These are phyloP conservation scores for Suillia variegata DNA, from an alignment of 2,888 invertebrate genomes.

Conservation along the genomic window DNA sequence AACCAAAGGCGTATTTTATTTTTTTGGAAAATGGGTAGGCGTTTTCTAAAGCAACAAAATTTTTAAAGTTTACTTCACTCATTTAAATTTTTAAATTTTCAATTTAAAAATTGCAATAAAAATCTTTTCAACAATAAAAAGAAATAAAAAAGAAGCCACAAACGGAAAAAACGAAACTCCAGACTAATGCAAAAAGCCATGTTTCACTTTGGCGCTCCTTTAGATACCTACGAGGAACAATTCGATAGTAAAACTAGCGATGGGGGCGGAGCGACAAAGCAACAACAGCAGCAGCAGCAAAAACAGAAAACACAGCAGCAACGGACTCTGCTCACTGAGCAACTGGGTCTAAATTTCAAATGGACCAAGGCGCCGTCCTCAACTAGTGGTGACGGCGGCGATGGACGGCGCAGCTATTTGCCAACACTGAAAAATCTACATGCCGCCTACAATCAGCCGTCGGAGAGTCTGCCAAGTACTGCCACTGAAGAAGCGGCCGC, in stretches of 20 bases:
- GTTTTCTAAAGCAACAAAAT: neutral
- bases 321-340: neutral
- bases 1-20: too few species aligned
- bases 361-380: slow-evolving; percentile 1
- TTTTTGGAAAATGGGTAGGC: too few species aligned
- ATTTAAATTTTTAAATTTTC: slow-evolving; percentile 10
- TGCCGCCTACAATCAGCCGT: too few species aligned
- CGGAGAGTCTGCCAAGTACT: neutral
- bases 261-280: neutral
- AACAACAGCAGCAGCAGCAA: neutral
- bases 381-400: slow-evolving; percentile 10
- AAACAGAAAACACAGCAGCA: too few species aligned
- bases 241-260: slow-evolving; percentile 5
- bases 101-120: slow-evolving; percentile 14
- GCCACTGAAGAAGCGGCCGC: slow-evolving; percentile 1
- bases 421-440: slow-evolving; percentile 1
- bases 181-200: too few species aligned
- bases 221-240: too few species aligned
- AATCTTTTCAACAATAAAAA: too few species aligned
- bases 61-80: slow-evolving; percentile 1
- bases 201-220: too few species aligned
- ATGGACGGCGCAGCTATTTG: slow-evolving; percentile 9
- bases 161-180: too few species aligned
- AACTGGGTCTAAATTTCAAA: slow-evolving; percentile 18
- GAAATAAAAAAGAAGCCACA: too few species aligned